phyloP scores from a whole-genome alignment of 2,797 vertebrate genomes.

The Pteropus rufus region DNA sequence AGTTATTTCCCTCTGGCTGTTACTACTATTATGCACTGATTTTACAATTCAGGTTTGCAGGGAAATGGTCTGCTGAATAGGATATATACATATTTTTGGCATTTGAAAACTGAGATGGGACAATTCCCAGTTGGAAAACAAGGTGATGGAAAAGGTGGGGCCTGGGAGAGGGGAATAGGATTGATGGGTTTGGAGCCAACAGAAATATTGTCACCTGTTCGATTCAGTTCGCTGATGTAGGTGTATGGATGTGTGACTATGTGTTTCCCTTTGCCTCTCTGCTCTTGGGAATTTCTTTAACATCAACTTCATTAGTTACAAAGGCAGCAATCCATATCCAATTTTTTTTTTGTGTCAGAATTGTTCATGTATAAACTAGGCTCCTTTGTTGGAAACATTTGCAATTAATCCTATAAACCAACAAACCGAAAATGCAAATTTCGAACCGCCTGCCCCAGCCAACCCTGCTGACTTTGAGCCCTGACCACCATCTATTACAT shows the following conservation, averaged over 20 bases:
- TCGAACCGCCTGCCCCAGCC: conserved; percentile 74
- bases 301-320: conserved; percentile 85
- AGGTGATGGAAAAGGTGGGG: conserved; percentile 62
- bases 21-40: background rate
- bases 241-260: background rate
- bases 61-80: conserved; percentile 55
- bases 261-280: conserved; percentile 62
- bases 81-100: background rate
- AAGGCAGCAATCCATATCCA: conserved; percentile 87
- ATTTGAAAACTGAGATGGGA: conserved; percentile 62
- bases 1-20: conserved; percentile 36
- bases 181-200: conserved; percentile 62
- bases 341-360: conserved; percentile 84
- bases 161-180: conserved; percentile 53
- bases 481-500: conserved; percentile 80
- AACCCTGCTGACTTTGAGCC: conserved; percentile 77
- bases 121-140: conserved; percentile 45
- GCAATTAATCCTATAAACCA: conserved; percentile 86
- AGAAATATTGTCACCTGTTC: background rate
- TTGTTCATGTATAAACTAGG: conserved; percentile 82
- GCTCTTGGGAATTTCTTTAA: conserved; percentile 80
- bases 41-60: conserved; percentile 65
- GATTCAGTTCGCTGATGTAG: conserved; percentile 59
- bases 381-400: conserved; percentile 84
- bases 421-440: conserved; percentile 81